A percentile compares a stretch with the other conserved stretches of the same genome.
These are phyloP conservation scores for Bradypus variegatus DNA, from an alignment of 2,797 vertebrate genomes.

Conservation along the genomic window DNA sequence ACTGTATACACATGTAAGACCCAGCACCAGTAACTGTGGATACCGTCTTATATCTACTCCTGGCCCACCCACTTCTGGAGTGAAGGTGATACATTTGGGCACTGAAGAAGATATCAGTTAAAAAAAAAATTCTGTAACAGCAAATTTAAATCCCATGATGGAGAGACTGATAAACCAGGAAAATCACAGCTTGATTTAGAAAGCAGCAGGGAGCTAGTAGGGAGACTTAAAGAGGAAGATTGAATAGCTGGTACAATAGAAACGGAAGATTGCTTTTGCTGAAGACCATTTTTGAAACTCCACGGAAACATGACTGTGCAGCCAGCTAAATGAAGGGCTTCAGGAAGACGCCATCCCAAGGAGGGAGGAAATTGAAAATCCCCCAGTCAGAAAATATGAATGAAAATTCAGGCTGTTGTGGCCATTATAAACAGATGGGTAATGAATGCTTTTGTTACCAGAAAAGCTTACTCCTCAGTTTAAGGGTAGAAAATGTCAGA, in stretches of 20 bases:
- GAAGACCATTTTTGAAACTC: constrained; percentile 50
- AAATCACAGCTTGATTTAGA: constrained; percentile 60
- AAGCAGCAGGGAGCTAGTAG: constrained; percentile 48
- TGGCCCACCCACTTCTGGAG: not conserved
- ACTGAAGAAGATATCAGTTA: not conserved
- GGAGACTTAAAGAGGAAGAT: constrained; percentile 46
- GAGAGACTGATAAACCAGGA: constrained; percentile 49
- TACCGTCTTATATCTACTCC: not conserved
- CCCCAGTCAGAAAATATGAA: not conserved
- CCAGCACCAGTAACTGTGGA: not conserved
- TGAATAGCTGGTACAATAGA: constrained; percentile 27
- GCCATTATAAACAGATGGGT: constrained; percentile 4
- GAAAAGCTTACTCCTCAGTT: not conserved
- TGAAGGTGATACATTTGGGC: constrained; percentile 22
- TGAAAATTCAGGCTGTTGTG: not conserved
- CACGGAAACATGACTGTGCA: constrained; percentile 13
- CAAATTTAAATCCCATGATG: constrained; percentile 47
- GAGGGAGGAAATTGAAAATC: not conserved
- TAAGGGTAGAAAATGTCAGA: not conserved
- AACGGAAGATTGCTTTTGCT: constrained; percentile 57
- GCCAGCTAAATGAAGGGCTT: not conserved
- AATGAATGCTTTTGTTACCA: not conserved
- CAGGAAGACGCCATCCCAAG: not conserved
- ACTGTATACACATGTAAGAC: not conserved
- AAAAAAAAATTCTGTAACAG: constrained; percentile 26